A percentile compares a stretch with the other conserved stretches of the same genome.
phyloP scores from a whole-genome alignment of 2,888 invertebrate species.

The Biston betularia region DNA sequence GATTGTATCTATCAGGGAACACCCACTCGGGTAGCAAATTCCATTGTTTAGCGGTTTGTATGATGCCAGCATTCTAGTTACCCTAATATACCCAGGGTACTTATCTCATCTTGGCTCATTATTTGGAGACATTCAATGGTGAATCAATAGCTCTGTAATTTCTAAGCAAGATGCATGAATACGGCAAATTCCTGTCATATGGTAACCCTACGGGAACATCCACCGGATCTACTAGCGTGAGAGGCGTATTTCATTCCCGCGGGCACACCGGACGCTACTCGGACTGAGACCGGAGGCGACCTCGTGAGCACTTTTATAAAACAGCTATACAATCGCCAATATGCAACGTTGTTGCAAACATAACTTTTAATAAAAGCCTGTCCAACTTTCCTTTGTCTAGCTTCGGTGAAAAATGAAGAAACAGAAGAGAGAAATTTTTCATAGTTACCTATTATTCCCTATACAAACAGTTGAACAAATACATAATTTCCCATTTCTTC shows the following conservation, averaged over 20 bases:
- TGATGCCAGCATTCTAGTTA: too few species aligned
- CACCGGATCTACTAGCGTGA: conserved; percentile 68
- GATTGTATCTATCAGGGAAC: too few species aligned
- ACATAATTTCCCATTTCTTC: conserved; percentile 15
- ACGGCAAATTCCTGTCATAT: too few species aligned
- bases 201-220: conserved; percentile 49
- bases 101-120: too few species aligned
- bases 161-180: too few species aligned
- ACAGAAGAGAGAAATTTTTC: too few species aligned
- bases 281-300: conserved; percentile 30
- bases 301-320: conserved; percentile 61
- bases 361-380: conserved; percentile 49
- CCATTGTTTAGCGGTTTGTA: too few species aligned
- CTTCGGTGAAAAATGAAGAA: conserved; percentile 27
- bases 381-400: conserved; percentile 36
- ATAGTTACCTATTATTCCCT: conserved; percentile 16
- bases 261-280: conserved; percentile 37
- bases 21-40: too few species aligned
- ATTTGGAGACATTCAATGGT: too few species aligned
- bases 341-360: conserved; percentile 47
- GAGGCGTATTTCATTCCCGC: conserved; percentile 59
- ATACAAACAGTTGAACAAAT: background rate
- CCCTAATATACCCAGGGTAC: too few species aligned
- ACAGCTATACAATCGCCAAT: conserved; percentile 55
- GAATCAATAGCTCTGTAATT: too few species aligned